Conservation (phyloP, 2,888 invertebrate genomes). For the Cyaniris semiargus region DNA sequence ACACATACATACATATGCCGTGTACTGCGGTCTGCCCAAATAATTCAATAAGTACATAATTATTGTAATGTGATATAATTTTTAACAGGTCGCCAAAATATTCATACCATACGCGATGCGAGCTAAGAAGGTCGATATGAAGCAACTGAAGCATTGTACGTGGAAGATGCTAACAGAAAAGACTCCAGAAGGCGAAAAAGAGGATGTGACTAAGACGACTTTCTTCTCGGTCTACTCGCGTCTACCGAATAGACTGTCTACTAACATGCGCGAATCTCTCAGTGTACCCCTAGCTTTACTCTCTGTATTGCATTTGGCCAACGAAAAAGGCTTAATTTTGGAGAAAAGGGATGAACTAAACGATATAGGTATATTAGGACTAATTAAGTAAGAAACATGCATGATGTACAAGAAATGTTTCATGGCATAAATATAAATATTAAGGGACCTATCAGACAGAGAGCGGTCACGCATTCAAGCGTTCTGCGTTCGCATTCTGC, state of each 20-base stretch:
- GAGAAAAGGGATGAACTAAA: conserved; percentile 72
- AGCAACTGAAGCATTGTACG: conserved; percentile 87
- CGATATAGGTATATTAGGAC: conserved; percentile 76
- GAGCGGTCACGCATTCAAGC: too few species aligned
- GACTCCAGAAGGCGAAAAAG: conserved; percentile 55
- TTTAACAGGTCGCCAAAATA: conserved; percentile 84
- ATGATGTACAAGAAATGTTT: conserved; percentile 1
- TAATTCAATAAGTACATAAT: too few species aligned
- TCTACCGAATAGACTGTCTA: conserved; percentile 79
- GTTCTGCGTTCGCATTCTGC: too few species aligned
- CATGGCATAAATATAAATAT: background rate
- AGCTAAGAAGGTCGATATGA: conserved; percentile 93
- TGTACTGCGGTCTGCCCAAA: too few species aligned
- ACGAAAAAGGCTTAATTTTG: conserved; percentile 85
- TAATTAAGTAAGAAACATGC: conserved; percentile 48
- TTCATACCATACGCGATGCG: conserved; percentile 89
- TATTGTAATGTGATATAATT: background rate
- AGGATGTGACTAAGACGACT: conserved; percentile 65
- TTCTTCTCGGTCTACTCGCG: conserved; percentile 80
- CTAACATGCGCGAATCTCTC: conserved; percentile 85
- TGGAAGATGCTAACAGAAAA: conserved; percentile 82
- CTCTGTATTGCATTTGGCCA: conserved; percentile 90
- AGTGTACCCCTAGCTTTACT: conserved; percentile 89
- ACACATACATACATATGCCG: too few species aligned
- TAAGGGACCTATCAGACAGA: too few species aligned